Conservation (phyloP, 2,113 vertebrate genomes). For the Heterochromis multidens region DNA sequence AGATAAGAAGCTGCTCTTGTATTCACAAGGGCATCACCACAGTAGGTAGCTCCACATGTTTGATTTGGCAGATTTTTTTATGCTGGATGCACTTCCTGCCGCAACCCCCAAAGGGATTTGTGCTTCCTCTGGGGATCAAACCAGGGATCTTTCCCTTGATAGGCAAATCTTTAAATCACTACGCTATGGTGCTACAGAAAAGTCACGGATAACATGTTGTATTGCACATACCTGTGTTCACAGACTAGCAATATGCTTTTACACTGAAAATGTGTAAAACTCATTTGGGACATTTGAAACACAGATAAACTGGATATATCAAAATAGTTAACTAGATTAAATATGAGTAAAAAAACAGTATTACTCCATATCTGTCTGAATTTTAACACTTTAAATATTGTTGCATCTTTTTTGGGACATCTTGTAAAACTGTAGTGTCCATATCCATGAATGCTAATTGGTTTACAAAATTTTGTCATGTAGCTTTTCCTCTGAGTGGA, state of each 20-base stretch:
- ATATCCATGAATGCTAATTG: background rate
- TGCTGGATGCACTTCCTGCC: background rate
- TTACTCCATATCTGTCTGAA: background rate
- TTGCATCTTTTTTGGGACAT: background rate
- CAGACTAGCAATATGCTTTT: background rate
- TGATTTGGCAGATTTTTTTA: background rate
- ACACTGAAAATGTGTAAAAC: background rate
- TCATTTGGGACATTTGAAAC: background rate
- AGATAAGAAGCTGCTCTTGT: background rate
- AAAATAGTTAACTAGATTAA: background rate
- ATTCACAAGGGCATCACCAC: background rate
- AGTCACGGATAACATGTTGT: background rate
- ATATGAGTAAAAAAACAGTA: background rate
- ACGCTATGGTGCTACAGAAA: no score
- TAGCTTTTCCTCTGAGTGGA: background rate
- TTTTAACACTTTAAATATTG: background rate
- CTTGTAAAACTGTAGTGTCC: background rate
- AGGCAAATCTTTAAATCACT: background rate
- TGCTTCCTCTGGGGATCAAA: background rate
- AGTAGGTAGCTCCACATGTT: background rate
- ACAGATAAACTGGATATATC: background rate
- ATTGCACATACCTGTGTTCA: background rate
- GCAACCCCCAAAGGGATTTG: background rate
- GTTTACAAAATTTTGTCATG: background rate
- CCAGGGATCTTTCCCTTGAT: background rate